Base-by-base conservation (phyloP, 2,888 invertebrate genomes). In the Drosophila villosipedis region DNA sequence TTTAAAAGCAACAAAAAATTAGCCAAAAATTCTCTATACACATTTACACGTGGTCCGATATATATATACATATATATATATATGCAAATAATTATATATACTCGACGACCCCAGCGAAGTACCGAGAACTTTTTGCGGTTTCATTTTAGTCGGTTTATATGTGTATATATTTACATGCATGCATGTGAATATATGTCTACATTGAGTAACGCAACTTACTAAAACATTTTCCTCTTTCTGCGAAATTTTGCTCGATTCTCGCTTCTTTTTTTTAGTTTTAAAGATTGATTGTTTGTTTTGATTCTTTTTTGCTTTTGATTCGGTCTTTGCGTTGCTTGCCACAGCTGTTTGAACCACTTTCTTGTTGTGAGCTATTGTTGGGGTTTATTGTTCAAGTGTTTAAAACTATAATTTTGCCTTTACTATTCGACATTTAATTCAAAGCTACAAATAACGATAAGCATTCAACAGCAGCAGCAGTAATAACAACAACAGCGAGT, bases 371-470 rank as follows among this genome's bases (percentile, higher is more conserved):
- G 50, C 30, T n/a, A 10, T 70, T 63, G 0, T 37, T 14, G 43
- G 43, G 28, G 39, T 31, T 66, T 47, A 16, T 19, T 47, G 50
- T 58, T 25, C 19, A 49, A 49, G 41, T 67, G 28, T 50, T 50
- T 14, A 39, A 47, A 39, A 72, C 72, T 53, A 31, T 54, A 72
- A 72, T 65, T 72, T 72, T 72, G 65, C n/a, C 25, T 65, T 58
- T 65, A 59, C 28, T 54, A 49, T n/a, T 35, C 7, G 58, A 73
- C 53, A 65, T n/a, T 5, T 39, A 54, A 43, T 7, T 39, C 73
- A 59, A 73, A 72, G 52, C 58, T 25, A 37, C 35, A 25, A 43
- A 22, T 37, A 35, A 55, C 25, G 66, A 31, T 53, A 31, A 39
- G 37, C 22, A 28, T 52, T 47, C 10, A 35, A 55, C 35, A 47